Conservation (phyloP, 1,140 invertebrate species). For the Drosophila parabipectinata region DNA sequence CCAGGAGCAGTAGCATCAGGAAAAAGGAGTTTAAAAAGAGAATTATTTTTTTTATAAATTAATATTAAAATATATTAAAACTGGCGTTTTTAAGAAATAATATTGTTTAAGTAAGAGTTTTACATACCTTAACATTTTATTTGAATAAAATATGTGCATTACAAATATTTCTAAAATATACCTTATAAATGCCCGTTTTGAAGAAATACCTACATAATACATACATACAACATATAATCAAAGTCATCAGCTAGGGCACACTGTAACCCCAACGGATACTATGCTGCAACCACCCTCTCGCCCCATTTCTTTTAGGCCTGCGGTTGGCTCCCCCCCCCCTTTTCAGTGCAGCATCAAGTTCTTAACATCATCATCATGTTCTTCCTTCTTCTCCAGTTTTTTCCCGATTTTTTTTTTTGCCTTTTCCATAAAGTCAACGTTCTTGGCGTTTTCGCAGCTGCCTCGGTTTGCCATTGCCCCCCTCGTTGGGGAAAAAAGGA, state of each 20-base stretch:
- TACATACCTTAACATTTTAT: no score
- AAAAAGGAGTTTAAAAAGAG: neutral
- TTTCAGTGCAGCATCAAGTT: conserved; percentile 57
- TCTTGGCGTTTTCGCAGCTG: conserved; percentile 78
- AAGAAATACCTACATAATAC: neutral
- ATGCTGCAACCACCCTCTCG: conserved; percentile 27
- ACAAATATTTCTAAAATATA: no score
- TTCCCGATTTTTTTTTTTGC: conserved; percentile 53
- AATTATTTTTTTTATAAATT: no score
- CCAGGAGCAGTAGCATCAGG: neutral
- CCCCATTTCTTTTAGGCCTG: conserved; percentile 32
- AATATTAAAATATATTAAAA: no score
- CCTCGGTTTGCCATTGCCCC: conserved; percentile 48
- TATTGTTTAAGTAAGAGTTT: no score
- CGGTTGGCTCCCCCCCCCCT: conserved; percentile 32
- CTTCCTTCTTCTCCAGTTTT: conserved; percentile 45
- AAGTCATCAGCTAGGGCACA: conserved; percentile 21
- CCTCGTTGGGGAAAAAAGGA: neutral
- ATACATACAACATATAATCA: no score
- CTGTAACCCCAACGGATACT: conserved; percentile 18
- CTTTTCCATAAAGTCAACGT: conserved; percentile 78
- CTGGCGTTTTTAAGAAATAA: no score
- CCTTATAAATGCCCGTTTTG: no score
- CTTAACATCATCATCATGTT: conserved; percentile 50
- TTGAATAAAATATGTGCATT: no score